Evolutionary conservation across 2,113 vertebrate genomes (phyloP), one percentile per base, ranked within the genome.

Genomic region (Spilogale gracilis): DNA sequence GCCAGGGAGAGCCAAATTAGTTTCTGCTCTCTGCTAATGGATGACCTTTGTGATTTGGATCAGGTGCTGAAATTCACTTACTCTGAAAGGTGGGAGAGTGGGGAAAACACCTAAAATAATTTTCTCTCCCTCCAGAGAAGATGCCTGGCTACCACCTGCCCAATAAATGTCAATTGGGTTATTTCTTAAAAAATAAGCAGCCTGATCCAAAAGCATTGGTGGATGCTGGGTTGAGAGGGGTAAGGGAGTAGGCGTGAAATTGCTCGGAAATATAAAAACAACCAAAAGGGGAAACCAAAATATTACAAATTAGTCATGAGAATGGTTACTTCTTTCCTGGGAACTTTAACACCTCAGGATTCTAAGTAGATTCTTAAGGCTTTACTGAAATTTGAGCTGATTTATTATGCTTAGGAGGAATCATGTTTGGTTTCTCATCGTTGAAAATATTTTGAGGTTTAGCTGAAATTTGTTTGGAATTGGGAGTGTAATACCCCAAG

Each of bases 361-460:
- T 94, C 61, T 86, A 56, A 74, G 54, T 91, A 63, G 43, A 56
- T 91, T 90, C 43, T 89, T 93, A 83, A 96, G 79, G 83, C 87
- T 93, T 94, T 91, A 48, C 25, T 52, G 73, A 95, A 94, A 93
- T 88, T 96, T 67, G n/a, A 95, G 73, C 92, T 71, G 91, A 82
- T 81, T 89, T 97, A 92, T 90, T 93, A 94, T 94, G 82, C 97
- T 85, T 92, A 45, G 78, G 81, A 84, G 80, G 93, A 97, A 98
- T 94, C 56, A 11, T 97, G 93, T 98, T 97, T 97, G 89, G 58
- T 96, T 97, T 97, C 52, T 58, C 76, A 89, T n/a, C 69, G 69
- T 65, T 86, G 92, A 96, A 97, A 98, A 98, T 96, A 98, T 97
- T 97, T 98, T 98, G 95, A 96, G 93, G 92, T 92, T 98, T 95